Evolutionary conservation across 2,797 vertebrate species (phyloP).

Genomic region (Chloroceryle amazona): DNA sequence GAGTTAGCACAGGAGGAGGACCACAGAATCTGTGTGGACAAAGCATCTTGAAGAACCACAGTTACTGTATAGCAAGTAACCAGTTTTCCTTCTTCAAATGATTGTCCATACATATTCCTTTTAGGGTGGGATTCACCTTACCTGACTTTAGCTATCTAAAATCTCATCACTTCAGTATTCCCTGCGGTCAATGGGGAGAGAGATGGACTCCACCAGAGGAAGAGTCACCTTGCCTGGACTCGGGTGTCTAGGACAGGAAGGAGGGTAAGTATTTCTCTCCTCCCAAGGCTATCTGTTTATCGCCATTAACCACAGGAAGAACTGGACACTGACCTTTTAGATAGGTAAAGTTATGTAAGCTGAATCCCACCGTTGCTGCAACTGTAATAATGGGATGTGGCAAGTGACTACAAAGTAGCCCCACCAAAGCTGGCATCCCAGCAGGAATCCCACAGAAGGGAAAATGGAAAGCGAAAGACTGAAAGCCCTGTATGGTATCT

Average conservation of each 20-base stretch:
- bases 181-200: neutral
- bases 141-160: conserved; percentile 60
- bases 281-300: neutral
- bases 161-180: neutral
- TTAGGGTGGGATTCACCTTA: conserved; percentile 64
- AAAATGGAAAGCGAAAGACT: conserved; percentile 2
- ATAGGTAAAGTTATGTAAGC: conserved; percentile 60
- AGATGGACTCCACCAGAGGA: neutral
- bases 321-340: conserved; percentile 24
- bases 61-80: conserved; percentile 67
- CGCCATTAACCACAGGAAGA: neutral
- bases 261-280: neutral
- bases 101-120: conserved; percentile 77
- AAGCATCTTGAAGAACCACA: conserved; percentile 74
- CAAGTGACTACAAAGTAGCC: neutral
- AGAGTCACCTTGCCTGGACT: neutral
- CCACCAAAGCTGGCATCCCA: conserved; percentile 23
- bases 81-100: conserved; percentile 69
- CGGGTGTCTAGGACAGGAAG: neutral
- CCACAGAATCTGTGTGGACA: conserved; percentile 76
- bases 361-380: conserved; percentile 66
- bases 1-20: conserved; percentile 55
- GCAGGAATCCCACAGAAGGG: conserved; percentile 46
- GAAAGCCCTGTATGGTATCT: neutral
- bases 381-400: neutral